Percentiles rank a stretch among this genome's conserved stretches.
Evolutionary conservation across 2,888 invertebrate species (phyloP).

Genomic region (Leucoma salicis): DNA sequence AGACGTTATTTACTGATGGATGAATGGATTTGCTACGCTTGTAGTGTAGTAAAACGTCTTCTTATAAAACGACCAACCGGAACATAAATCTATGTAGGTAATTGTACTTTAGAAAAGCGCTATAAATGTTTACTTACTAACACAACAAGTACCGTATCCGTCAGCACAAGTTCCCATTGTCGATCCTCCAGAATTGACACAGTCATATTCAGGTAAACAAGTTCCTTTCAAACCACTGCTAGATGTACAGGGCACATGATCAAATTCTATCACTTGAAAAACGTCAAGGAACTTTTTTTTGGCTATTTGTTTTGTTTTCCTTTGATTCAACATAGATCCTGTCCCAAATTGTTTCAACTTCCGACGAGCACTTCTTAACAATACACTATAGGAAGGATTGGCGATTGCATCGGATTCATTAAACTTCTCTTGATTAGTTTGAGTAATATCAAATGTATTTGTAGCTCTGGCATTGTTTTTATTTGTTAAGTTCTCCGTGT

Average conservation of each 20-base stretch:
- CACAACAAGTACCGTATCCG: constrained; percentile 88
- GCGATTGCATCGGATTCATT: constrained; percentile 11
- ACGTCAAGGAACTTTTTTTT: constrained; percentile 82
- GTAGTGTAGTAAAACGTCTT: no score
- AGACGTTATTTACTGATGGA: no score
- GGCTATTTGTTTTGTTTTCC: constrained; percentile 12
- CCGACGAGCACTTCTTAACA: constrained; percentile 25
- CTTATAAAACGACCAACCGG: no score
- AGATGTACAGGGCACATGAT: constrained; percentile 83
- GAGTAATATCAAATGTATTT: no score
- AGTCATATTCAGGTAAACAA: constrained; percentile 87
- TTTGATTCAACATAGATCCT: constrained; percentile 5
- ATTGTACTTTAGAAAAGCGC: background rate
- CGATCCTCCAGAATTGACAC: constrained; percentile 83
- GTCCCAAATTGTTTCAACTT: constrained; percentile 41
- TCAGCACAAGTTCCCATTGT: constrained; percentile 86
- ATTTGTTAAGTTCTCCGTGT: constrained; percentile 8
- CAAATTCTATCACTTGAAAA: constrained; percentile 87
- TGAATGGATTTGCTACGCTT: no score
- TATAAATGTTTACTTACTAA: constrained; percentile 84
- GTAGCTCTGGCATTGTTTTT: constrained; percentile 5
- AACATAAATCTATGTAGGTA: background rate
- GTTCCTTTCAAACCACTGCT: constrained; percentile 84
- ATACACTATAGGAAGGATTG: constrained; percentile 17
- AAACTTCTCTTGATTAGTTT: no score